Evolutionary conservation across 2,797 vertebrate species (phyloP).

Genomic region (Alcedo quadribrachys): DNA sequence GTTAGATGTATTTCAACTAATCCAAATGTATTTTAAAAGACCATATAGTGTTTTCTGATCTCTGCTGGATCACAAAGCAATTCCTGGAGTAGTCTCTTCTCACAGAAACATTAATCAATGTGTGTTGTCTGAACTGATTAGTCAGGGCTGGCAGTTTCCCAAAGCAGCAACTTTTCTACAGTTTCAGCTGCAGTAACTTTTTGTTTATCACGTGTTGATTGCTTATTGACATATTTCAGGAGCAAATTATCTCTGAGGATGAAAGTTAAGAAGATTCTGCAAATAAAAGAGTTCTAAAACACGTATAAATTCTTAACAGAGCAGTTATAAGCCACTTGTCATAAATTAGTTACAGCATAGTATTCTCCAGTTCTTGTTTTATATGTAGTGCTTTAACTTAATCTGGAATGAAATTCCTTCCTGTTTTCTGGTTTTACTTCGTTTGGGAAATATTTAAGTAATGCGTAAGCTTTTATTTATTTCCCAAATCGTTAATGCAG

Average conservation of each 20-base stretch:
- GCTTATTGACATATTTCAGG: neutral
- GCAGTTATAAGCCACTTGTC: neutral
- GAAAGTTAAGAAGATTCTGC: neutral
- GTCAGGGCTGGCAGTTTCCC: neutral
- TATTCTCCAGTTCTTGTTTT: neutral
- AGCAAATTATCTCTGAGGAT: neutral
- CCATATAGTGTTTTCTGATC: neutral
- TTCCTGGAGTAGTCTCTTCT: neutral
- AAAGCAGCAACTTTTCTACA: neutral
- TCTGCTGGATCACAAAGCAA: constrained; percentile 10
- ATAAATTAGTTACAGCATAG: neutral
- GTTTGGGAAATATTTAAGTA: neutral
- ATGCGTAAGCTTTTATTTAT: neutral
- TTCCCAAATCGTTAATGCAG: neutral
- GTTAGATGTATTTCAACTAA: neutral
- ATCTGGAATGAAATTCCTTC: neutral
- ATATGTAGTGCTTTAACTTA: neutral
- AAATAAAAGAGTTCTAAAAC: neutral
- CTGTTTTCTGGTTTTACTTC: neutral
- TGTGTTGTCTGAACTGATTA: neutral
- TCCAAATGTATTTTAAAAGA: neutral
- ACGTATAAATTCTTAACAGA: neutral
- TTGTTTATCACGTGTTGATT: neutral
- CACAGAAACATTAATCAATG: neutral
- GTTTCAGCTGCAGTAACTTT: neutral